Evolutionary conservation across 1,140 invertebrate species (phyloP), one percentile per base, ranked within the genome.

Genomic region (Bacillus rossius): DNA sequence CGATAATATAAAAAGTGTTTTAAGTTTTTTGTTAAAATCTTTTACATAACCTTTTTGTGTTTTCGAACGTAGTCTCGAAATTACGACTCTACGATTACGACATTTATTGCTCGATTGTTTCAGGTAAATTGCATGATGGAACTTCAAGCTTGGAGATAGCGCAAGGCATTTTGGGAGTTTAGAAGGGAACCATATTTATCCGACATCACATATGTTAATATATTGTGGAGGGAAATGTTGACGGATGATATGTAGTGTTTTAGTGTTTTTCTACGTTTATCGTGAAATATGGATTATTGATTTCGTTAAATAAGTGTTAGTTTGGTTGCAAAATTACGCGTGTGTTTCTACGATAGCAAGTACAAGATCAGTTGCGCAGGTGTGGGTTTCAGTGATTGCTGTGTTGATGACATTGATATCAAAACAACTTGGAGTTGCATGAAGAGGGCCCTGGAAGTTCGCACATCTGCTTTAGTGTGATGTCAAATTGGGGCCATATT

Each of bases 171-270:
- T 62, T 71, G 72, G 70, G 70, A 72, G 61, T 67, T 61, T 63
- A 60, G 63, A 66, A 68, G 66, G 68, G 66, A 71, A 71, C 71
- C 69, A 67, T 67, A 72, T 72, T 70, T 72, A 72, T 70, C 69
- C 40, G 68, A 69, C 71, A 70, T 65, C 64, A 61, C 53, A 55
- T 58, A 61, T 49, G 60, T 54, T 43, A 45, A 61, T 57, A 54
- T 56, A 57, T 60, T 57, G 54, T 57, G 61, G 61, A 63, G 61
- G 61, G 61, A 63, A 63, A 63, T 59, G 29, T 34, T 23, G 38
- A 54, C 29, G 41, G 22, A 23, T 49, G 25, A 37, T 17, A 14
- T 45, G 54, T 61, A 48, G 49, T 41, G 25, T 57, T 7, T 51
- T 55, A 42, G 55, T 26, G 25, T 23, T 41, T 57, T 19, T 29